Percentiles rank a stretch among this genome's conserved stretches.
phyloP scores from a whole-genome alignment of 2,888 invertebrate genomes.

The Diadromus collaris region DNA sequence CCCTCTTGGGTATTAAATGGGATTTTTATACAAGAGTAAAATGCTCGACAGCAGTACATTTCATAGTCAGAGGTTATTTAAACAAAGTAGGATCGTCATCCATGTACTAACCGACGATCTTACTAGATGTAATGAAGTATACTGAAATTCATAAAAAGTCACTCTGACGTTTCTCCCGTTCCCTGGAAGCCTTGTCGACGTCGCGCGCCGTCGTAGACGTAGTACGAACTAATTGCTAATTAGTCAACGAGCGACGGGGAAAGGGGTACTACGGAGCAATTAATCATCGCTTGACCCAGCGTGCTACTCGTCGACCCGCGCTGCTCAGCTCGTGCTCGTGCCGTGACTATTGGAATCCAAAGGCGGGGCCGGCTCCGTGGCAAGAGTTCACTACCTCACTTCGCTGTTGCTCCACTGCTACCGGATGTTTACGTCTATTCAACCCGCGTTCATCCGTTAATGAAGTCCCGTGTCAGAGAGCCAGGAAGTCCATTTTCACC shows the following conservation, averaged over 20 bases:
- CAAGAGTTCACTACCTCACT: conserved; percentile 38
- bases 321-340: conserved; percentile 40
- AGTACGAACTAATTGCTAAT: conserved; percentile 72
- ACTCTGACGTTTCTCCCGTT: conserved; percentile 18
- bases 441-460: conserved; percentile 74
- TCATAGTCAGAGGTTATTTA: not conserved
- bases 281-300: conserved; percentile 73
- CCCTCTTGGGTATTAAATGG: not conserved
- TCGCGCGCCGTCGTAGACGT: conserved; percentile 46
- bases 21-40: not conserved
- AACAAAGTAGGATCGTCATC: conserved; percentile 24
- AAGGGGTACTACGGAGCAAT: conserved; percentile 65
- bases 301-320: conserved; percentile 38
- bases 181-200: conserved; percentile 20
- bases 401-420: conserved; percentile 37
- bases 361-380: conserved; percentile 29
- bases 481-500: conserved; percentile 73
- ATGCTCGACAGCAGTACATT: not conserved
- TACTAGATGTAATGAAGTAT: conserved; percentile 24
- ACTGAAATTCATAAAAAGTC: conserved; percentile 46
- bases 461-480: conserved; percentile 76
- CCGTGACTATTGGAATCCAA: conserved; percentile 52
- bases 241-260: conserved; percentile 61
- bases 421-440: conserved; percentile 74
- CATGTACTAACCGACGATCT: not conserved